phyloP scores from a whole-genome alignment of 2,113 vertebrate species.

The Oryzias curvinotus region DNA sequence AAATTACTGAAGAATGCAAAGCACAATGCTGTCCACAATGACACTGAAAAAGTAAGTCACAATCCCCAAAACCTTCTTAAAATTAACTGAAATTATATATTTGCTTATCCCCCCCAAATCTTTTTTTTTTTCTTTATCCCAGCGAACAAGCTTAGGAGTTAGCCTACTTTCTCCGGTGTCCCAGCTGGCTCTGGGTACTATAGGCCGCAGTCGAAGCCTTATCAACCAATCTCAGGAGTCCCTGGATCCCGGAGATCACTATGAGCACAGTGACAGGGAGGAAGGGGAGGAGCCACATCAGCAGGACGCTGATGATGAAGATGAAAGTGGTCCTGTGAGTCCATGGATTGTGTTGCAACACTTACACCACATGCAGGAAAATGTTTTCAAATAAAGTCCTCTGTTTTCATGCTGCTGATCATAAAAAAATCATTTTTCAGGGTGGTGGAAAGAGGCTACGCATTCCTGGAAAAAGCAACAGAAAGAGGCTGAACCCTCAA shows the following conservation, averaged over 20 bases:
- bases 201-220: slow-evolving; percentile 78
- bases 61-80: neutral
- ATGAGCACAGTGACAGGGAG: slow-evolving; percentile 79
- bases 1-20: slow-evolving; percentile 90
- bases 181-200: slow-evolving; percentile 78
- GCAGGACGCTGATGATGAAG: slow-evolving; percentile 85
- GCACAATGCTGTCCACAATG: slow-evolving; percentile 83
- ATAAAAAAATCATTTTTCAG: slow-evolving; percentile 41
- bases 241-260: slow-evolving; percentile 76
- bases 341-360: neutral
- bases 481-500: slow-evolving; percentile 87
- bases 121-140: slow-evolving; percentile 15
- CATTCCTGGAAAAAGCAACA: slow-evolving; percentile 82
- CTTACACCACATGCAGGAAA: neutral
- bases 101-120: slow-evolving; percentile 1
- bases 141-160: slow-evolving; percentile 79
- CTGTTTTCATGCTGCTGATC: neutral
- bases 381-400: neutral
- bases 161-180: slow-evolving; percentile 78
- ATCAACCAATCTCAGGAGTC: slow-evolving; percentile 81
- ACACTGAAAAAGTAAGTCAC: slow-evolving; percentile 87
- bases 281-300: slow-evolving; percentile 73
- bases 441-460: slow-evolving; percentile 77
- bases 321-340: slow-evolving; percentile 81
- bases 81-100: neutral